These are phyloP conservation scores for Brachyhypopomus gauderio DNA, from an alignment of 2,113 vertebrate genomes.

Conservation along the genomic window DNA sequence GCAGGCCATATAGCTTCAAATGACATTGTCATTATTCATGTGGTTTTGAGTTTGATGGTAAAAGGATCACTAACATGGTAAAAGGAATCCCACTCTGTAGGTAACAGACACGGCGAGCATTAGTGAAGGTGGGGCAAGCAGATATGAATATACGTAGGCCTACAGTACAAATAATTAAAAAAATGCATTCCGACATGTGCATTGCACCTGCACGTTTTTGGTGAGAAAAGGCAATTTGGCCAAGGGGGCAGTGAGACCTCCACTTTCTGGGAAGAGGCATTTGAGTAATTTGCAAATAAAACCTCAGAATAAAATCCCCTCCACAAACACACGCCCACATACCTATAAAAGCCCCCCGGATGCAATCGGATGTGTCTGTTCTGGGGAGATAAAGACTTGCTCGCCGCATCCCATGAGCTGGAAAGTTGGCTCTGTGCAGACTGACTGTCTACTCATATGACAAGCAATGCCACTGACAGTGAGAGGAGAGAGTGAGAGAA, in stretches of 20 bases:
- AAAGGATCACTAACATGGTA: conserved; percentile 4
- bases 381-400: conserved; percentile 65
- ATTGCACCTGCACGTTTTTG: conserved; percentile 1
- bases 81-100: background rate
- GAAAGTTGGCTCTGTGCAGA: conserved; percentile 63
- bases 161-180: background rate
- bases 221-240: conserved; percentile 8
- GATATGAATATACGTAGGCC: conserved; percentile 10
- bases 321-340: conserved; percentile 60
- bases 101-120: background rate
- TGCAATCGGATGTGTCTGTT: conserved; percentile 65
- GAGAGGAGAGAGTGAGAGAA: conserved; percentile 4
- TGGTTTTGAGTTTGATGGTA: background rate
- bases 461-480: conserved; percentile 44
- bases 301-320: conserved; percentile 47
- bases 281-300: conserved; percentile 59
- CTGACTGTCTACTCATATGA: conserved; percentile 53
- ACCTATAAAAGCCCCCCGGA: conserved; percentile 61
- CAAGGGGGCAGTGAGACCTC: background rate
- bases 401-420: conserved; percentile 56
- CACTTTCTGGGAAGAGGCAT: conserved; percentile 43
- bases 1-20: background rate
- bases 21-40: conserved; percentile 28
- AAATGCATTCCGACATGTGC: conserved; percentile 5
- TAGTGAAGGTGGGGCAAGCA: background rate